Conservation (phyloP, 2,888 invertebrate species). For the Tipula vernalis region DNA sequence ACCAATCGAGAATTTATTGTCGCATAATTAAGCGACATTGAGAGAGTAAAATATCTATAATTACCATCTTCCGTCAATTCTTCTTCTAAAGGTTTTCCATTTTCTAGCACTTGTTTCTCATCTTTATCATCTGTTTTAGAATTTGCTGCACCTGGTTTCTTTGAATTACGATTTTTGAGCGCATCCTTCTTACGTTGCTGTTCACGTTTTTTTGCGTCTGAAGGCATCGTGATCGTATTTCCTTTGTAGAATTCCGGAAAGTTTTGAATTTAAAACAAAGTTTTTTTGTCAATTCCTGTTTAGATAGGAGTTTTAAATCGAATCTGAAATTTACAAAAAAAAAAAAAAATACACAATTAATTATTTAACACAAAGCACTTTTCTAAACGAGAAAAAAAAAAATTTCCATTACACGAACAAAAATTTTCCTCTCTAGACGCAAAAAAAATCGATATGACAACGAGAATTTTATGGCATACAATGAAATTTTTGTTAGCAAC, state of each 20-base stretch:
- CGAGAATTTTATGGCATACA: background rate
- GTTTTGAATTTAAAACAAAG: background rate
- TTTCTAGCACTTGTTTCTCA: conserved; percentile 46
- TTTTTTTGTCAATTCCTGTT: background rate
- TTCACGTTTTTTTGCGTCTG: conserved; percentile 96
- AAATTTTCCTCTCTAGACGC: background rate
- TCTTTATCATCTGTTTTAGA: conserved; percentile 42
- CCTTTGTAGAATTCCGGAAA: background rate
- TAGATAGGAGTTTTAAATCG: background rate
- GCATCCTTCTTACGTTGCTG: conserved; percentile 96
- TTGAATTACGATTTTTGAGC: conserved; percentile 54
- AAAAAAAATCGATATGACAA: background rate
- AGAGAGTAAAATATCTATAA: background rate
- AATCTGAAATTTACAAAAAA: background rate
- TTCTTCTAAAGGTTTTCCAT: conserved; percentile 46
- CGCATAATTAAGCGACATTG: conserved; percentile 8
- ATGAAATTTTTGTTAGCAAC: background rate
- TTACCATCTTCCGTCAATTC: conserved; percentile 32
- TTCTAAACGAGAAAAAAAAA: background rate
- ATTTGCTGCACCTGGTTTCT: conserved; percentile 38
- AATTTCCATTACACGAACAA: background rate
- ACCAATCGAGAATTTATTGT: background rate
- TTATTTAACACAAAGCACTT: background rate
- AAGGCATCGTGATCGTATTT: conserved; percentile 66
- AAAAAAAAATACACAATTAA: background rate